Conservation (phyloP, 1,140 invertebrate genomes). For the Rhagoletis zephyria region DNA sequence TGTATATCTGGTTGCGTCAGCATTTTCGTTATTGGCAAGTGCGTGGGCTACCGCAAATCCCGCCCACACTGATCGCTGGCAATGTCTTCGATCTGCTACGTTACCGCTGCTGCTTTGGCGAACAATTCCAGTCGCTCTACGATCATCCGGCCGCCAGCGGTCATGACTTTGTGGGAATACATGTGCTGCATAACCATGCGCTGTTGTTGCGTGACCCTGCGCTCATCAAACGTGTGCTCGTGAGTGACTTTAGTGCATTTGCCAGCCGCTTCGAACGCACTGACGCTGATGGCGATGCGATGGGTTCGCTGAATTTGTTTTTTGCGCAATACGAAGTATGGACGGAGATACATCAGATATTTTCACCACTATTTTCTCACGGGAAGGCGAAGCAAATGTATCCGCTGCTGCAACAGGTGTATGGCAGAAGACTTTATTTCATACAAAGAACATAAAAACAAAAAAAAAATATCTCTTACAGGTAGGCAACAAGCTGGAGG, state of each 20-base stretch:
- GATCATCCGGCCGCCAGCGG: constrained; percentile 1
- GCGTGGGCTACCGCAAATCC: not conserved
- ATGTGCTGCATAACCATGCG: constrained; percentile 73
- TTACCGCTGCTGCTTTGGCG: constrained; percentile 35
- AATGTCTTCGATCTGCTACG: constrained; percentile 26
- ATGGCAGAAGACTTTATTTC: not conserved
- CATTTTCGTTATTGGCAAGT: constrained; percentile 28
- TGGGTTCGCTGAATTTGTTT: constrained; percentile 67
- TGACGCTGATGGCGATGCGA: constrained; percentile 61
- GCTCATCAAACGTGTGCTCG: constrained; percentile 75
- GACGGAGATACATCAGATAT: constrained; percentile 67
- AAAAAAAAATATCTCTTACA: constrained; percentile 6
- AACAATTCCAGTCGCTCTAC: constrained; percentile 40
- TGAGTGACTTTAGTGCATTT: constrained; percentile 74
- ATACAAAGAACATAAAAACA: not conserved
- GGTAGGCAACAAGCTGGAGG: constrained; percentile 64
- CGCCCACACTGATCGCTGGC: constrained; percentile 17
- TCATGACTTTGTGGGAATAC: constrained; percentile 68
- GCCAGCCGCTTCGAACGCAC: constrained; percentile 67
- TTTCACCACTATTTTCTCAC: constrained; percentile 65
- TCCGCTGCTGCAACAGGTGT: constrained; percentile 60
- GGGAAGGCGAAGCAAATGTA: constrained; percentile 66
- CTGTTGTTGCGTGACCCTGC: constrained; percentile 75
- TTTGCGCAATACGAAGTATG: constrained; percentile 66
- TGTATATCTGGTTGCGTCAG: not conserved